These are phyloP conservation scores for Poecilia wingei DNA, from an alignment of 2,797 vertebrate species.

Conservation along the genomic window DNA sequence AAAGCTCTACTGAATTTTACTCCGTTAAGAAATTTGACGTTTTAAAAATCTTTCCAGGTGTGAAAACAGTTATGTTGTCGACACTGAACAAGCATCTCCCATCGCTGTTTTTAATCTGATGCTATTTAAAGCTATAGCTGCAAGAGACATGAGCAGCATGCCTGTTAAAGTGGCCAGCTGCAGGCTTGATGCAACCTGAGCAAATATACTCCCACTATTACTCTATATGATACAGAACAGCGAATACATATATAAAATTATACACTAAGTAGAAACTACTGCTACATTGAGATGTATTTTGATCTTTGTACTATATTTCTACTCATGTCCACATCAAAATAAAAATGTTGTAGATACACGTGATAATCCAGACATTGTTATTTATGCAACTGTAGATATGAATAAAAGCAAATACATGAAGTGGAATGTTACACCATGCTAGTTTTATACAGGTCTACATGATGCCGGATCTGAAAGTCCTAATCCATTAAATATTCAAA, in stretches of 20 bases:
- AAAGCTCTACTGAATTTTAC: not conserved
- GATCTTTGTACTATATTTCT: not conserved
- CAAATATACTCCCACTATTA: not conserved
- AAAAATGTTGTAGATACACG: not conserved
- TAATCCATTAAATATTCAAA: not conserved
- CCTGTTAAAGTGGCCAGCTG: not conserved
- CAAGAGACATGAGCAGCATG: slow-evolving; percentile 1
- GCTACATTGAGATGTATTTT: not conserved
- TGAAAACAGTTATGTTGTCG: not conserved
- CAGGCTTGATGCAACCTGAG: not conserved
- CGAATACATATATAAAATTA: not conserved
- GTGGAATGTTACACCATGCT: not conserved
- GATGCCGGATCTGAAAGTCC: not conserved
- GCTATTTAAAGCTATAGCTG: not conserved
- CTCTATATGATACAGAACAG: not conserved
- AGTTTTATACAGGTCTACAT: not conserved
- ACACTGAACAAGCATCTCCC: not conserved
- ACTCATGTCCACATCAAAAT: not conserved
- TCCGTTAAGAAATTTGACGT: not conserved
- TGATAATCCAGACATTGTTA: not conserved
- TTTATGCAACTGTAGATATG: not conserved
- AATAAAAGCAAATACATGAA: no score
- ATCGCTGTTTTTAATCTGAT: not conserved
- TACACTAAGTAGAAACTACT: not conserved
- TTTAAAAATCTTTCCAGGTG: not conserved